Evolutionary conservation across 2,113 vertebrate species (phyloP).

Genomic region (Rhipidura dahli): DNA sequence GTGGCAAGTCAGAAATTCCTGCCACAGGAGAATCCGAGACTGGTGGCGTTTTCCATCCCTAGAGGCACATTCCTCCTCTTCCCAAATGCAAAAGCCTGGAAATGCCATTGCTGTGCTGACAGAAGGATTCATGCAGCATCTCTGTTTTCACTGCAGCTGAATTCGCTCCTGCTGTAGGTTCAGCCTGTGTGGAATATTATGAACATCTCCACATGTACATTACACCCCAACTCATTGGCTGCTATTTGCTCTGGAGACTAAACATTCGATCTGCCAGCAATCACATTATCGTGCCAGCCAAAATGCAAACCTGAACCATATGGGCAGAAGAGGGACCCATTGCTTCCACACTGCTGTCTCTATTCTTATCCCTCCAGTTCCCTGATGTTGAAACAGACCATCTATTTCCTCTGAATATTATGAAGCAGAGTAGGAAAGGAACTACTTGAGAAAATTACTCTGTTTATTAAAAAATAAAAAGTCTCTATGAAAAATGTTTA

Average conservation of each 20-base stretch:
- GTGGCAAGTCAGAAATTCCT: conserved; percentile 42
- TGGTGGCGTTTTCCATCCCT: conserved; percentile 22
- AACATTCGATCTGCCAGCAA: conserved; percentile 73
- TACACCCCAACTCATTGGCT: conserved; percentile 72
- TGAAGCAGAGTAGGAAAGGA: not conserved
- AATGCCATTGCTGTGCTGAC: conserved; percentile 62
- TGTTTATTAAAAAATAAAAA: conserved; percentile 46
- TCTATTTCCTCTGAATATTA: conserved; percentile 50
- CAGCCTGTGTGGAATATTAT: conserved; percentile 66
- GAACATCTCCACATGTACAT: conserved; percentile 70
- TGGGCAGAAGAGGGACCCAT: conserved; percentile 71
- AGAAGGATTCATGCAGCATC: conserved; percentile 68
- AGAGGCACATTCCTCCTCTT: conserved; percentile 48
- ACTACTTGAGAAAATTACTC: conserved; percentile 27
- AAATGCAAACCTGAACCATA: conserved; percentile 78
- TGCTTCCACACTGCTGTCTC: conserved; percentile 46
- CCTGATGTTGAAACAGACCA: conserved; percentile 48
- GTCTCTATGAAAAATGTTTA: conserved; percentile 35
- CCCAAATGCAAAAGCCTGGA: conserved; percentile 50
- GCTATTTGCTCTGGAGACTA: conserved; percentile 74
- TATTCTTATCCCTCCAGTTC: conserved; percentile 21
- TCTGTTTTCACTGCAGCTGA: conserved; percentile 67
- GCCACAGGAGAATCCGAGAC: not conserved
- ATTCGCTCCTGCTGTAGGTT: conserved; percentile 59
- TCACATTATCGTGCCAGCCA: conserved; percentile 74